These are phyloP conservation scores for Enhydra lutris DNA, from an alignment of 2,113 vertebrate genomes.

Conservation along the genomic window DNA sequence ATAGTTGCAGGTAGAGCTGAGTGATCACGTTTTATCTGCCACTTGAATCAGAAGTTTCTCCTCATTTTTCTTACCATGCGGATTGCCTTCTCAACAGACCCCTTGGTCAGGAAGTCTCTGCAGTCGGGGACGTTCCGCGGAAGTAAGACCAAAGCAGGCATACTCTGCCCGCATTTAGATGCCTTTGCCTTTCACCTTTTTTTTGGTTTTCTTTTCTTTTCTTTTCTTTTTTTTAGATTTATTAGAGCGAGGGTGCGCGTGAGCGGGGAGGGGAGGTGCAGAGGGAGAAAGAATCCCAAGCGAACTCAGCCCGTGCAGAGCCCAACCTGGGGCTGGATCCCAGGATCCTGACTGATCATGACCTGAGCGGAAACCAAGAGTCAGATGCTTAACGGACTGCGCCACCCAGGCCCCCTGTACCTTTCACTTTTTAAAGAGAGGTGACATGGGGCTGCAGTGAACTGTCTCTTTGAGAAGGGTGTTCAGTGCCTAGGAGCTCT, in stretches of 20 bases:
- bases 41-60: too few relatives aligned
- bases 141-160: neutral
- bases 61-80: too few relatives aligned
- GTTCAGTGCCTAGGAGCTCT: neutral
- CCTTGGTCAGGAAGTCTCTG: neutral
- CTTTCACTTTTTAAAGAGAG: neutral
- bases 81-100: neutral
- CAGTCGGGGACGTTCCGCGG: fast-evolving
- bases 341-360: neutral
- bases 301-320: neutral
- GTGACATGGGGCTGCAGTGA: neutral
- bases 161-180: neutral
- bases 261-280: too few relatives aligned
- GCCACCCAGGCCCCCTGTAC: neutral
- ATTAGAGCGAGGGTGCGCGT: neutral
- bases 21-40: too few relatives aligned
- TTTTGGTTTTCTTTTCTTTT: neutral
- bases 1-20: too few relatives aligned
- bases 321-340: neutral
- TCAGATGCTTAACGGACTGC: fast-evolving
- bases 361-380: neutral
- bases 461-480: neutral
- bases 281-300: neutral
- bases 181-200: neutral
- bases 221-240: neutral